Evolutionary conservation across 2,797 vertebrate genomes (phyloP).

Genomic region (Poecilia velifera): DNA sequence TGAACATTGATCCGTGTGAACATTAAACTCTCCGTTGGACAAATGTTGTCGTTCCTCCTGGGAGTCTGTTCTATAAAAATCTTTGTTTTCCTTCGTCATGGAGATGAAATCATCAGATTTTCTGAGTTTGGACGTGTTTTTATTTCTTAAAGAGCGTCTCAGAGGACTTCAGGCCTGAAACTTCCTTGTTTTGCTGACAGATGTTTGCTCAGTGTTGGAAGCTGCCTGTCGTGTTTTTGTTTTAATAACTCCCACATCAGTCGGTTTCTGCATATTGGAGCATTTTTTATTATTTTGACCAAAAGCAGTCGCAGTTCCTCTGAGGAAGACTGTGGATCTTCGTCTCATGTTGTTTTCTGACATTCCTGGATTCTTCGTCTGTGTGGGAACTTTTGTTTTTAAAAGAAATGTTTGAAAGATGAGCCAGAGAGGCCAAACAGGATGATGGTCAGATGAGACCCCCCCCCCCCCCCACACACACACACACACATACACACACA

Average conservation of each 20-base stretch:
- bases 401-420: not conserved
- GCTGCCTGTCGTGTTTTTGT: not conserved
- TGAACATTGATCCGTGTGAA: not conserved
- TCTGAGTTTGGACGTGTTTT: not conserved
- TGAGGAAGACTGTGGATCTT: not conserved
- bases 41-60: not conserved
- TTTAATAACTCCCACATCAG: not conserved
- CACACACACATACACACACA: too few species aligned
- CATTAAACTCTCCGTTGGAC: not conserved
- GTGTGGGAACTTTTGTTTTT: slow-evolving; percentile 1
- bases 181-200: not conserved
- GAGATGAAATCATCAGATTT: not conserved
- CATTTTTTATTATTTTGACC: not conserved
- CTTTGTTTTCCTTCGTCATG: not conserved
- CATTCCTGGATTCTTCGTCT: not conserved
- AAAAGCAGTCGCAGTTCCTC: not conserved
- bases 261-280: not conserved
- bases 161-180: not conserved
- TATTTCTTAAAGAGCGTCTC: not conserved
- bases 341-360: not conserved
- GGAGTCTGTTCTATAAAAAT: not conserved
- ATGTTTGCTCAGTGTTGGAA: not conserved
- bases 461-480: not conserved
- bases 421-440: not conserved
- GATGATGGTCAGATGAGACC: not conserved